These are phyloP conservation scores for Caenorhabditis zanzibari DNA, from an alignment of 2,888 invertebrate species.

Conservation along the genomic window DNA sequence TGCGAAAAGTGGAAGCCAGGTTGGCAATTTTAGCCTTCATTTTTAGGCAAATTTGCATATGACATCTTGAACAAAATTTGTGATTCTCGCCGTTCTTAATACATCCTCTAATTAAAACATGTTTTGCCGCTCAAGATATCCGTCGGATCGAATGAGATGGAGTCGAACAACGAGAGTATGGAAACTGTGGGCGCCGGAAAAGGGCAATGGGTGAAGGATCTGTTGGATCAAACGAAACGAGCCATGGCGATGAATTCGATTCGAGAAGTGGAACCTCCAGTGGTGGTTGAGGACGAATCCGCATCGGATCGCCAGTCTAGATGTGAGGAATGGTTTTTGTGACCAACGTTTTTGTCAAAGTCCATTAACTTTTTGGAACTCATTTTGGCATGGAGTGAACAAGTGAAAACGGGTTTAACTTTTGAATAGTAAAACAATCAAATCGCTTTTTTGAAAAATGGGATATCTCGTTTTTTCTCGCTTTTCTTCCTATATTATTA, in stretches of 20 bases:
- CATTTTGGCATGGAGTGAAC: background rate
- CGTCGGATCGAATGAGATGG: conserved; percentile 70
- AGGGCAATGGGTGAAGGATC: conserved; percentile 81
- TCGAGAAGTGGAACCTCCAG: conserved; percentile 64
- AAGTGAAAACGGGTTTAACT: background rate
- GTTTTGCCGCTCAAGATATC: conserved; percentile 50
- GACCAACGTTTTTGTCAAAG: background rate
- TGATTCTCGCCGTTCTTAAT: too few species aligned
- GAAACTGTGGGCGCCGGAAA: conserved; percentile 80
- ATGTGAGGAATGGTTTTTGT: conserved; percentile 36
- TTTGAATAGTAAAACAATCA: too few species aligned
- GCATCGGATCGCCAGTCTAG: conserved; percentile 44
- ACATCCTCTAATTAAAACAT: background rate
- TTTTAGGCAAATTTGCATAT: too few species aligned
- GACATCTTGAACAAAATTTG: too few species aligned
- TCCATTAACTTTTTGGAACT: background rate
- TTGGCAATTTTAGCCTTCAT: conserved; percentile 32
- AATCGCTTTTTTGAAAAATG: too few species aligned
- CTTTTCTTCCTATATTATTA: background rate
- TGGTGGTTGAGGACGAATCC: conserved; percentile 42
- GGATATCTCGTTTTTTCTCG: background rate
- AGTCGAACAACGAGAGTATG: conserved; percentile 68
- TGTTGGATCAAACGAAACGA: conserved; percentile 74
- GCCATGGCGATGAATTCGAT: conserved; percentile 73
- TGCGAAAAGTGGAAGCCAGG: conserved; percentile 71